These are phyloP conservation scores for Meliscaeva auricollis DNA, from an alignment of 2,888 invertebrate genomes.

Conservation along the genomic window DNA sequence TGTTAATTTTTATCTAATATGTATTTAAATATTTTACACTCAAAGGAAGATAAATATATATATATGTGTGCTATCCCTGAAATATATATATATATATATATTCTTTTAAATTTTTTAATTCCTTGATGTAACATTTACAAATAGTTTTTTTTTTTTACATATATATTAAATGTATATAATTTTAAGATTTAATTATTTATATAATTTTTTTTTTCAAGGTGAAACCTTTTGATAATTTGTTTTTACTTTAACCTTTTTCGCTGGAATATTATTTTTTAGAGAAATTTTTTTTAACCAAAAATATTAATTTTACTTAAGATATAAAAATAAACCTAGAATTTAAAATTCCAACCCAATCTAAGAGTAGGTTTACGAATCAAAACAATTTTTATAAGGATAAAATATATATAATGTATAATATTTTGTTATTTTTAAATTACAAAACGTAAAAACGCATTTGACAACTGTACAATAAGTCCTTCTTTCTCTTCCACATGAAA, in stretches of 20 bases:
- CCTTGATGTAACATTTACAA: slow-evolving; percentile 72
- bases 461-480: slow-evolving; percentile 76
- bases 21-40: slow-evolving; percentile 66
- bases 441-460: slow-evolving; percentile 74
- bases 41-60: slow-evolving; percentile 73
- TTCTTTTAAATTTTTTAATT: slow-evolving; percentile 48
- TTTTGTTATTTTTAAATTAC: slow-evolving; percentile 35
- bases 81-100: slow-evolving; percentile 61
- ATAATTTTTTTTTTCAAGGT: slow-evolving; percentile 64
- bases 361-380: slow-evolving; percentile 48
- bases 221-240: slow-evolving; percentile 76
- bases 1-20: slow-evolving; percentile 70
- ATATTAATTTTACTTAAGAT: slow-evolving; percentile 12
- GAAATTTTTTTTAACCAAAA: slow-evolving; percentile 78
- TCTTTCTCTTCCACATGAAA: slow-evolving; percentile 75
- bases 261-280: slow-evolving; percentile 82
- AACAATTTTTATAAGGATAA: slow-evolving; percentile 51
- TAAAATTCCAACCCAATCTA: slow-evolving; percentile 45
- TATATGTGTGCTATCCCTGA: slow-evolving; percentile 69
- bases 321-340: slow-evolving; percentile 20
- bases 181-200: slow-evolving; percentile 59
- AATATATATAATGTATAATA: slow-evolving; percentile 38
- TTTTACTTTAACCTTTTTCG: slow-evolving; percentile 62
- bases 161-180: slow-evolving; percentile 66
- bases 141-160: slow-evolving; percentile 56